phyloP scores from a whole-genome alignment of 2,888 invertebrate species.

The Lasioglossum vierecki region DNA sequence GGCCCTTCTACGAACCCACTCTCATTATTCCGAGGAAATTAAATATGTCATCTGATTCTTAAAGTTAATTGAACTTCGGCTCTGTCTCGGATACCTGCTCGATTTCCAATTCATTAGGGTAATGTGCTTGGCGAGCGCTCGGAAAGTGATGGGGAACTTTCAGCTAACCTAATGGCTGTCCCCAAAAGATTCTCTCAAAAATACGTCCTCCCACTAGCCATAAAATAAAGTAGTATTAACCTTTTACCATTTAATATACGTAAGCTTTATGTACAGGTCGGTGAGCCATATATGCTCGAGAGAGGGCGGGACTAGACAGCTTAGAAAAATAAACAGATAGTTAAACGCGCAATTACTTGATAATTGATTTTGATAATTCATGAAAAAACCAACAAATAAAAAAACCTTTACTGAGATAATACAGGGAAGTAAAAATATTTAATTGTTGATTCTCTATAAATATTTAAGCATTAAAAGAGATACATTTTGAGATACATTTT shows the following conservation, averaged over 20 bases:
- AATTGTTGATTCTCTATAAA: too few relatives aligned
- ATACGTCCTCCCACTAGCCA: neutral
- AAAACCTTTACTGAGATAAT: too few relatives aligned
- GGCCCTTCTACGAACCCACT: slow-evolving; percentile 75
- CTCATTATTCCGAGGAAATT: slow-evolving; percentile 82
- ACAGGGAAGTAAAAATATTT: too few relatives aligned
- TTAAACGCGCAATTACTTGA: too few relatives aligned
- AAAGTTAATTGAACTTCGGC: slow-evolving; percentile 76
- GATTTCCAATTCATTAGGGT: slow-evolving; percentile 58
- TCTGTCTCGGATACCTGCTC: slow-evolving; percentile 41
- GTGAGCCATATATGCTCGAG: too few relatives aligned
- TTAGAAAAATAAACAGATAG: too few relatives aligned
- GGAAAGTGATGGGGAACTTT: neutral
- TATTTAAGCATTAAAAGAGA: too few relatives aligned
- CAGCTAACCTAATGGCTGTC: neutral
- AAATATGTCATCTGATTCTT: slow-evolving; percentile 81
- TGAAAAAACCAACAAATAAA: too few relatives aligned
- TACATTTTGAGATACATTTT: too few relatives aligned
- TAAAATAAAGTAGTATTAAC: neutral
- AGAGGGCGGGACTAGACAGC: too few relatives aligned
- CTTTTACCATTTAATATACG: neutral
- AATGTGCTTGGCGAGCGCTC: slow-evolving; percentile 42
- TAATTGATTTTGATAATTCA: too few relatives aligned
- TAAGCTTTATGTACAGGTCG: too few relatives aligned
- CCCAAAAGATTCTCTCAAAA: neutral